Percentiles rank a stretch among this genome's conserved stretches.
Conservation (phyloP, 2,888 invertebrate species). For the Drosophila basisetae region DNA sequence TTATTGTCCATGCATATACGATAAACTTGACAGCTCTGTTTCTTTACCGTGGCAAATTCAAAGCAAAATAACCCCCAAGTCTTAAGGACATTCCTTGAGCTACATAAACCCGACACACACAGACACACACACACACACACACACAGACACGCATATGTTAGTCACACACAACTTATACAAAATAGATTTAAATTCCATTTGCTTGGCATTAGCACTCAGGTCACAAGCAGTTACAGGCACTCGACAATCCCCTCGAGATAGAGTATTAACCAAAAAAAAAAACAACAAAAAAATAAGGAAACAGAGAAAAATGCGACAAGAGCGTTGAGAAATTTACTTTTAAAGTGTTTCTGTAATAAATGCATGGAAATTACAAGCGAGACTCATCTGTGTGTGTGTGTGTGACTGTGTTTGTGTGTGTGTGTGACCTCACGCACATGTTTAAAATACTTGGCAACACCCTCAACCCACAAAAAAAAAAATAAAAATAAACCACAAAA, state of each 20-base stretch:
- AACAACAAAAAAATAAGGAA: background rate
- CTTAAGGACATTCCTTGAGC: conserved; percentile 34
- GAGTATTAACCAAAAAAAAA: conserved; percentile 25
- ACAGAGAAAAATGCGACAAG: conserved; percentile 41
- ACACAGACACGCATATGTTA: conserved; percentile 66
- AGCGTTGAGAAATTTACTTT: conserved; percentile 75
- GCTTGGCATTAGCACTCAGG: conserved; percentile 74
- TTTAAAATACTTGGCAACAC: conserved; percentile 59
- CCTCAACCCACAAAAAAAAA: conserved; percentile 16
- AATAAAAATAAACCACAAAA: conserved; percentile 52
- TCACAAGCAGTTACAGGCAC: conserved; percentile 62
- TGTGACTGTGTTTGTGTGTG: conserved; percentile 25
- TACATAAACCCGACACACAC: conserved; percentile 16
- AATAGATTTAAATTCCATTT: conserved; percentile 81
- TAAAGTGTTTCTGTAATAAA: conserved; percentile 75
- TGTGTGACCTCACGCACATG: conserved; percentile 78
- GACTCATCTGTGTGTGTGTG: background rate
- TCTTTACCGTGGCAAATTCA: background rate
- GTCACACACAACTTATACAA: conserved; percentile 66
- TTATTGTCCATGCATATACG: background rate
- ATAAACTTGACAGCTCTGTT: background rate
- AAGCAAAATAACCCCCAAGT: conserved; percentile 29
- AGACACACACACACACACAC: conserved; percentile 20
- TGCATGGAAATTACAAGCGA: conserved; percentile 61
- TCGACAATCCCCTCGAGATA: conserved; percentile 60